These are phyloP conservation scores for Allobates femoralis DNA, from an alignment of 2,797 vertebrate species.

Conservation along the genomic window DNA sequence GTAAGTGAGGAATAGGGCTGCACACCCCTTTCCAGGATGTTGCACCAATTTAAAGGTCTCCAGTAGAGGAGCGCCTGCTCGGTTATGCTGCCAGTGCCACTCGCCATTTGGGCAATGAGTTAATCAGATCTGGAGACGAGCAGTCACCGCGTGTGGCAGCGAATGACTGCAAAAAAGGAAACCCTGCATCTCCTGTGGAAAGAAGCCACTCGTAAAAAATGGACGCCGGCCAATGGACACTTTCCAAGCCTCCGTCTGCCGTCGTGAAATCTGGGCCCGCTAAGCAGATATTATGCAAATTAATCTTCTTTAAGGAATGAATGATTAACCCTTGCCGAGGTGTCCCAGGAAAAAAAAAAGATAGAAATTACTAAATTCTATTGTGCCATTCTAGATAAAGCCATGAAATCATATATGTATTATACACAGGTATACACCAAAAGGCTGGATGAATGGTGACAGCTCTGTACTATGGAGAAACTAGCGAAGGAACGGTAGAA, in stretches of 20 bases:
- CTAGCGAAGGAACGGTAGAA: too few species aligned
- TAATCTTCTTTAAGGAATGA: neutral
- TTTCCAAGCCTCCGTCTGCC: constrained; percentile 7
- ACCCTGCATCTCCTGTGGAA: neutral
- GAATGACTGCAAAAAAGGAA: neutral
- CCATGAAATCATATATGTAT: neutral
- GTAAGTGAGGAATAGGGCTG: too few species aligned
- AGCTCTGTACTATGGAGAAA: too few species aligned
- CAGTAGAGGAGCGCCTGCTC: neutral
- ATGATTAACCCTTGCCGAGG: neutral
- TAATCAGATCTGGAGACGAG: neutral
- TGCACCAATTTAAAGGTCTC: neutral
- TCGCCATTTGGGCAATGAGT: neutral
- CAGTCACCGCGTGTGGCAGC: neutral
- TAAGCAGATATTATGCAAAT: constrained; percentile 18
- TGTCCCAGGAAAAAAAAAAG: neutral
- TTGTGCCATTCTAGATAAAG: too few species aligned
- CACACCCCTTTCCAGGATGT: neutral
- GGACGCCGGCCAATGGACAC: neutral
- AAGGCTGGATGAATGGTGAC: too few species aligned
- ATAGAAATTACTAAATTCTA: neutral
- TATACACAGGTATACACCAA: neutral
- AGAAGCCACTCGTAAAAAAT: neutral
- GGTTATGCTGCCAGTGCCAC: neutral
- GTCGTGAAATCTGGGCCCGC: neutral